These are phyloP conservation scores for Hydrolagus colliei DNA, from an alignment of 2,797 vertebrate species.

Conservation along the genomic window DNA sequence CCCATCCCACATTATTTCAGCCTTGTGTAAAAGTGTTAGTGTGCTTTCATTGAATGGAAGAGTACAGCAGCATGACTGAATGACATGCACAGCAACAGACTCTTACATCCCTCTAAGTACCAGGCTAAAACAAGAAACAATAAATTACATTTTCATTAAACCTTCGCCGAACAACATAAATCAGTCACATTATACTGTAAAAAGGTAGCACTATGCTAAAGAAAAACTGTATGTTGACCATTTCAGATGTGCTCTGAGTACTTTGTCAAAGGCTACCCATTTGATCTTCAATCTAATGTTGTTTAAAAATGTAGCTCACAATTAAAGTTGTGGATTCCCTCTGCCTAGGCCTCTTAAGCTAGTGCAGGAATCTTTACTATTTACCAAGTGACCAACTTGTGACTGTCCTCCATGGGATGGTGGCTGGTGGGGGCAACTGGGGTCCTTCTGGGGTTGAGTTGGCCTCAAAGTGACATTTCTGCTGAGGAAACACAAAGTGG, in stretches of 20 bases:
- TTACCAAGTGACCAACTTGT: no score
- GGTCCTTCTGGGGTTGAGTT: no score
- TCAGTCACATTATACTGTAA: not conserved
- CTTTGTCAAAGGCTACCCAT: not conserved
- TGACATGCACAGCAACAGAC: not conserved
- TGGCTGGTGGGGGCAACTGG: no score
- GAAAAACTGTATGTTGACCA: not conserved
- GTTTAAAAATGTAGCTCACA: not conserved
- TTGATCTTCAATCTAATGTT: not conserved
- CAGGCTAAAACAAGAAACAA: not conserved
- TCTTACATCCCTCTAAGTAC: not conserved
- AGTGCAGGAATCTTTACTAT: no score
- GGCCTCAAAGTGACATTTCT: no score
- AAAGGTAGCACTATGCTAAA: not conserved
- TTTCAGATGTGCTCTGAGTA: not conserved
- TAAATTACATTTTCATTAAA: conserved; percentile 21
- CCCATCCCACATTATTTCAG: not conserved
- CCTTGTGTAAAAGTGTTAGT: not conserved
- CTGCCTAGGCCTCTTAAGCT: not conserved
- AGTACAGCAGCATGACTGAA: not conserved
- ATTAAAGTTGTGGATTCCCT: not conserved
- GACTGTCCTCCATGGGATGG: no score
- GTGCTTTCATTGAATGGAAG: not conserved
- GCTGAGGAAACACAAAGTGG: no score
- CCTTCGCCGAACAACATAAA: not conserved